phyloP scores from a whole-genome alignment of 2,797 vertebrate genomes.

The Stomatorhinus walkeri region DNA sequence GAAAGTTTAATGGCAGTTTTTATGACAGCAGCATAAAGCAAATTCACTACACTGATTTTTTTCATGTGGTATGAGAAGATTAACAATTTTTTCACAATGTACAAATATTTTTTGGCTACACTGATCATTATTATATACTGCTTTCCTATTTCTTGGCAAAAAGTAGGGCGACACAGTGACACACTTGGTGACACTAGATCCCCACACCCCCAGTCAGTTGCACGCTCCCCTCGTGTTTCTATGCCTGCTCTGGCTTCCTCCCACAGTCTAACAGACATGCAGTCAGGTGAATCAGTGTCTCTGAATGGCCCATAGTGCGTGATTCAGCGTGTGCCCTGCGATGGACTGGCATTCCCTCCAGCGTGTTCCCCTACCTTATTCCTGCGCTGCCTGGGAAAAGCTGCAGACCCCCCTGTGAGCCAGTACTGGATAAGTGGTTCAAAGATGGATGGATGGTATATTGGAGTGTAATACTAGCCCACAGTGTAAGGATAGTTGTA shows the following conservation, averaged over 20 bases:
- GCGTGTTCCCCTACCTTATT: neutral
- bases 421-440: neutral
- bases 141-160: neutral
- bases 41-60: neutral
- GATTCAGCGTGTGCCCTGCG: neutral
- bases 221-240: neutral
- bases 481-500: neutral
- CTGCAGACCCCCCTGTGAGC: neutral
- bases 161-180: neutral
- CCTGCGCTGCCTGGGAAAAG: neutral
- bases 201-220: neutral
- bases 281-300: neutral
- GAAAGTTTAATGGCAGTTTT: neutral
- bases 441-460: neutral
- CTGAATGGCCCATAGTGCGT: neutral
- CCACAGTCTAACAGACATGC: neutral
- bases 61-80: neutral
- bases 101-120: neutral
- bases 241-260: neutral
- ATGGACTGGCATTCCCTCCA: neutral
- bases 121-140: neutral
- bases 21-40: neutral
- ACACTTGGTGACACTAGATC: neutral
- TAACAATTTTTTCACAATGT: neutral
- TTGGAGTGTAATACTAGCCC: neutral